Percentiles rank a stretch among this genome's conserved stretches.
These are phyloP conservation scores for Chamaetylas fuelleborni DNA, from an alignment of 2,113 vertebrate genomes.

Conservation along the genomic window DNA sequence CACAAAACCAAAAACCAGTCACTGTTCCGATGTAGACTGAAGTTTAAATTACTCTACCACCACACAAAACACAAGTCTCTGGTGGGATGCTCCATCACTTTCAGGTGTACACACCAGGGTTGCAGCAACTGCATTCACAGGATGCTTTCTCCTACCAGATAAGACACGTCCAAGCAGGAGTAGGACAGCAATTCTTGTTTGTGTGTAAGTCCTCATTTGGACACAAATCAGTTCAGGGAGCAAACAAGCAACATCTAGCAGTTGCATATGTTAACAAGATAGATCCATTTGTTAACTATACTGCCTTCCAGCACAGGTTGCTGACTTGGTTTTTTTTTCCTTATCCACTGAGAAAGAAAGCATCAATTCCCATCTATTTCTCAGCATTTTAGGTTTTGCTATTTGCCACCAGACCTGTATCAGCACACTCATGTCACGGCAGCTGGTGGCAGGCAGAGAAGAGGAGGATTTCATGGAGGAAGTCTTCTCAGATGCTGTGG, in stretches of 20 bases:
- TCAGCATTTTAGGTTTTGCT: background rate
- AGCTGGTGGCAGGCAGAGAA: background rate
- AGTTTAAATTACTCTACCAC: background rate
- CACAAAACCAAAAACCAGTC: background rate
- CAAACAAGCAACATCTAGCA: background rate
- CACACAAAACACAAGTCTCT: background rate
- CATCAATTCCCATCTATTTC: background rate
- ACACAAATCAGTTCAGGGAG: background rate
- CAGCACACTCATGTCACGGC: background rate
- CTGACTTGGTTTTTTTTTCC: rapidly evolving
- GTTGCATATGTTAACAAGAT: background rate
- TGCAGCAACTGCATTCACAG: background rate
- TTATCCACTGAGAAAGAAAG: background rate
- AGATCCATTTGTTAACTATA: background rate
- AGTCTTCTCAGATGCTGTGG: background rate
- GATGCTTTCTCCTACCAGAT: background rate
- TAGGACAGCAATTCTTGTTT: background rate
- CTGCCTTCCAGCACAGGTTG: background rate
- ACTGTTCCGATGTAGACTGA: background rate
- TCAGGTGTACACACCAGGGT: background rate
- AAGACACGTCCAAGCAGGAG: background rate
- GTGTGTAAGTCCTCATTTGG: background rate
- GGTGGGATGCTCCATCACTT: background rate
- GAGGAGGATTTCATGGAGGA: background rate
- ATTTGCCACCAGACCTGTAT: background rate